Conservation (phyloP, 2,888 invertebrate species). For the Teleiodes luculella region DNA sequence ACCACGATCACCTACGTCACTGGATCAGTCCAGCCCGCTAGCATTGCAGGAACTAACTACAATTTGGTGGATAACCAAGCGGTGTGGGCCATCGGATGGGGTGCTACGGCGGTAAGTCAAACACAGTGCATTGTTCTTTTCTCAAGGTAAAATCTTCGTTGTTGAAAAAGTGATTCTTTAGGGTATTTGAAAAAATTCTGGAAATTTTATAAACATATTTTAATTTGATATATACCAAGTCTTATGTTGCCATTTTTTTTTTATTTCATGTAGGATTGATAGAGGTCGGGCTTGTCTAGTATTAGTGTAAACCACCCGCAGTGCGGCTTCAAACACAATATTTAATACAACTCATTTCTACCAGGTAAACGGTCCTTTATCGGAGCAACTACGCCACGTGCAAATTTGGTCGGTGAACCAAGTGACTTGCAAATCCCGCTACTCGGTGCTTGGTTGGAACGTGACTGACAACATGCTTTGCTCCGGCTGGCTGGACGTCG, state of each 20-base stretch:
- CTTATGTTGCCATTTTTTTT: too few species aligned
- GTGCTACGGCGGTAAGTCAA: slow-evolving; percentile 30
- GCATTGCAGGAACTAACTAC: slow-evolving; percentile 34
- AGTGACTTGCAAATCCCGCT: slow-evolving; percentile 31
- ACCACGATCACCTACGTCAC: slow-evolving; percentile 21
- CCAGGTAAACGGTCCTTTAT: slow-evolving; percentile 24
- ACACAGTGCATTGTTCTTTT: not conserved
- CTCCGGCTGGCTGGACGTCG: slow-evolving; percentile 46
- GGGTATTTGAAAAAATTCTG: too few species aligned
- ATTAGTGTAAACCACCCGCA: too few species aligned
- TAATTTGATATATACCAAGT: too few species aligned
- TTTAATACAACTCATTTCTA: not conserved
- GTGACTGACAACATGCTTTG: slow-evolving; percentile 44
- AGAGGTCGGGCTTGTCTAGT: too few species aligned
- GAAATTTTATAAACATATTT: too few species aligned
- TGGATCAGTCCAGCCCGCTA: slow-evolving; percentile 24
- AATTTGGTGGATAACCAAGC: slow-evolving; percentile 32
- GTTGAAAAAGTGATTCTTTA: too few species aligned
- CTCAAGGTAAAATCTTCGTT: too few species aligned
- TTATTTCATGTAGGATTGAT: too few species aligned
- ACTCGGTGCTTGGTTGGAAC: slow-evolving; percentile 28
- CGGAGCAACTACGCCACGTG: slow-evolving; percentile 44
- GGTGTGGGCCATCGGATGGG: slow-evolving; percentile 44
- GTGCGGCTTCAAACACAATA: not conserved
- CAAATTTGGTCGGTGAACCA: slow-evolving; percentile 42